Conservation (phyloP, 2,113 vertebrate genomes). For the Diglossa brunneiventris region DNA sequence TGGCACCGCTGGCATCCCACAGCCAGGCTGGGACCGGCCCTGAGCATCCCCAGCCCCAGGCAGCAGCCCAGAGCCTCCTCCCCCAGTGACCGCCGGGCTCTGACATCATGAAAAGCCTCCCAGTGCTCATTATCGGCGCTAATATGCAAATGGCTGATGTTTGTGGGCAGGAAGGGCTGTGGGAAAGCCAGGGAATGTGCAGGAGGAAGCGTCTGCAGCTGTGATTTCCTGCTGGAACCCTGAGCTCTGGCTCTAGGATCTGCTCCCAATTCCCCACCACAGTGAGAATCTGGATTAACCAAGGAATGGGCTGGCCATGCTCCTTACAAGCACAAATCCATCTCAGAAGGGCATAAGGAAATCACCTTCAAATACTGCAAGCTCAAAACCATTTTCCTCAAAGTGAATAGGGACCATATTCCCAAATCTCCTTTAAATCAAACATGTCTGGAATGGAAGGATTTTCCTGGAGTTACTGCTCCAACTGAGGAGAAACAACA, state of each 20-base stretch:
- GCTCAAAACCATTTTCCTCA: background rate
- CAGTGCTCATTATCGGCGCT: fast-evolving
- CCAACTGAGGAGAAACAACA: background rate
- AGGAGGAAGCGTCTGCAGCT: background rate
- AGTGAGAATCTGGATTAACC: background rate
- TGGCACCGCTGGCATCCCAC: background rate
- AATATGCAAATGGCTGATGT: background rate
- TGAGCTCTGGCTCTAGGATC: background rate
- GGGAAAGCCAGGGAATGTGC: background rate
- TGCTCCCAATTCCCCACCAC: fast-evolving
- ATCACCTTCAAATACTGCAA: background rate
- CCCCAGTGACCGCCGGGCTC: background rate
- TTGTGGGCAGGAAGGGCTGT: background rate
- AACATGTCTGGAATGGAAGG: background rate
- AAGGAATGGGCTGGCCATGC: too few relatives aligned
- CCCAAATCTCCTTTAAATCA: background rate
- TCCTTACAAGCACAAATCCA: fast-evolving
- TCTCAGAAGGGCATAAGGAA: background rate
- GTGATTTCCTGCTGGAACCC: background rate
- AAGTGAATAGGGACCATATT: background rate
- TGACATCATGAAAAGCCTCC: background rate
- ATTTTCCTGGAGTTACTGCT: background rate
- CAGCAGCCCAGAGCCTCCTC: background rate
- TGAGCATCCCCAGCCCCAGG: background rate
- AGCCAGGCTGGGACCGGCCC: fast-evolving